Evolutionary conservation across 2,888 invertebrate species (phyloP).

Genomic region (Pandemis heparana): DNA sequence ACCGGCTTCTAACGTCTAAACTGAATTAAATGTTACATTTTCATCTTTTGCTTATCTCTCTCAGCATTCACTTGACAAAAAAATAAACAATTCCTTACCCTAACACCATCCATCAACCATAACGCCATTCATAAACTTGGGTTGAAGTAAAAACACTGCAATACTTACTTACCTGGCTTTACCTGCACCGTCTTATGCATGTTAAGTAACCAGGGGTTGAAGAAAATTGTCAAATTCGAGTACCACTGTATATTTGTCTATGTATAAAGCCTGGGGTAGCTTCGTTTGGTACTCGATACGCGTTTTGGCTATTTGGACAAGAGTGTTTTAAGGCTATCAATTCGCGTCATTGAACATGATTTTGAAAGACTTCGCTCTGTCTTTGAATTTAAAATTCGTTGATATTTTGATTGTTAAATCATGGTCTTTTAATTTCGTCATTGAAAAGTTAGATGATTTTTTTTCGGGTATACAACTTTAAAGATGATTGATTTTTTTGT

Average conservation of each 20-base stretch:
- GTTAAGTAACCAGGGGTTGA: slow-evolving; percentile 25
- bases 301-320: slow-evolving; percentile 24
- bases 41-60: slow-evolving; percentile 15
- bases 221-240: slow-evolving; percentile 35
- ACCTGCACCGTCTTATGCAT: slow-evolving; percentile 28
- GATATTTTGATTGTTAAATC: background rate
- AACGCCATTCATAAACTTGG: slow-evolving; percentile 29
- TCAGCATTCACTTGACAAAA: slow-evolving; percentile 31
- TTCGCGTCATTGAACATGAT: slow-evolving; percentile 34
- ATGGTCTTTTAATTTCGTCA: too few species aligned
- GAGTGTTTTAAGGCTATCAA: slow-evolving; percentile 34
- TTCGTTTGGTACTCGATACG: slow-evolving; percentile 29
- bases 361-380: slow-evolving; percentile 14
- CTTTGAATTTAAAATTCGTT: background rate
- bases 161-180: slow-evolving; percentile 21
- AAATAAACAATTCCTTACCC: slow-evolving; percentile 19
- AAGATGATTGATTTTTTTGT: too few species aligned
- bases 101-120: slow-evolving; percentile 22
- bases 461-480: too few species aligned
- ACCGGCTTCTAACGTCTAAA: too few species aligned
- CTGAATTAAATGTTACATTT: background rate
- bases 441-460: too few species aligned
- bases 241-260: slow-evolving; percentile 3
- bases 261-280: background rate
- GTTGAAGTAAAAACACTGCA: slow-evolving; percentile 23